Evolutionary conservation across 2,113 vertebrate genomes (phyloP), one percentile per base, ranked within the genome.

Genomic region (Urocitellus parryii): DNA sequence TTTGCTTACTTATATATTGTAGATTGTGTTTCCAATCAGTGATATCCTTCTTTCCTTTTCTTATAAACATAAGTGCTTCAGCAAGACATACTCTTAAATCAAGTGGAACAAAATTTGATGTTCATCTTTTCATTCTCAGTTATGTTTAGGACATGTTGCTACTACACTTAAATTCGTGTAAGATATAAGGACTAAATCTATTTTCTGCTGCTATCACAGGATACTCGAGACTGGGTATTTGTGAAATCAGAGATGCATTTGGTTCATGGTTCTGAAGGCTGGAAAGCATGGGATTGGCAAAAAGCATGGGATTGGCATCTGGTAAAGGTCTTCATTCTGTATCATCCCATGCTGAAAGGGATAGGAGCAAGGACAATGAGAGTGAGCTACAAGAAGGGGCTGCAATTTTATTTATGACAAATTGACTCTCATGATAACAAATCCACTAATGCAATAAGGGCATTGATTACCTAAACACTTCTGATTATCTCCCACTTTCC

Each of bases 11-110:
- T 86, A 16, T 58, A 45, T 53, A 77, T 18, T 94, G 45, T 79
- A 2, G 2, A 91, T 93, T 87, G 94, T 90, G 94, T 95, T 97
- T 14, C 1, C 56, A 83, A 12, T 92, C 34, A 65, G 1, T 93
- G 25, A 88, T 37, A 58, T 7, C 72, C 58, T 42, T 93, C 5
- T 81, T 68, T 84, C 95, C 34, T 37, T 82, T 87, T 79, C 4
- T 27, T 18, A 1, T 78, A 91, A 97, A 63, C 11, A 58, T n/a
- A 70, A 72, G 25, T 86, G 17, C 1, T 92, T 77, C 8, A 37
- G 34, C 29, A 14, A 79, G 2, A 61, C 11, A 53, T 48, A 24
- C 1, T 37, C 34, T 42, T 11, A 70, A 67, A 2, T 24, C 3
- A 70, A 73, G 56, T 51, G 12, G 4, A 85, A 70, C 20, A 86